Evolutionary conservation across 2,113 vertebrate genomes (phyloP).

Genomic region (Pterocles orientalis): DNA sequence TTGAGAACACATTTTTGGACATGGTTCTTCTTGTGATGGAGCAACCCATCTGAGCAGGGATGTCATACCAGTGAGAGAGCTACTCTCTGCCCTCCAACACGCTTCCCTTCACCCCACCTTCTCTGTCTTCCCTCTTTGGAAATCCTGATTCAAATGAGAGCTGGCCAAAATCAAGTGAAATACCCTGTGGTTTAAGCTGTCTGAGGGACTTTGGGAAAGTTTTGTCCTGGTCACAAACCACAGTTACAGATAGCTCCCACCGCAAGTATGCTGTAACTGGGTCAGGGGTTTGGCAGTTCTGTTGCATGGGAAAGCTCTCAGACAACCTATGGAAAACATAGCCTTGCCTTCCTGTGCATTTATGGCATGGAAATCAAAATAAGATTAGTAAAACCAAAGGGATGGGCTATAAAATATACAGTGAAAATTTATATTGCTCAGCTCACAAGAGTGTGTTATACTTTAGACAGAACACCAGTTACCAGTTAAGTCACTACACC

Average conservation of each 20-base stretch:
- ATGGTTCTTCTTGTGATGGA: background rate
- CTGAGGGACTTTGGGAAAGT: background rate
- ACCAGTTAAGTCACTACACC: background rate
- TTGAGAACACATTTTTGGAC: background rate
- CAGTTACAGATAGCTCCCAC: background rate
- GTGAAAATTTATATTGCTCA: background rate
- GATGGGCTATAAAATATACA: background rate
- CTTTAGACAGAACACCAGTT: background rate
- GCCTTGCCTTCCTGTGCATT: background rate
- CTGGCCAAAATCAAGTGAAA: background rate
- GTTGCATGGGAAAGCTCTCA: background rate
- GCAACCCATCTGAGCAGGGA: background rate
- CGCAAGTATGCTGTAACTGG: background rate
- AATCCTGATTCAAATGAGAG: background rate
- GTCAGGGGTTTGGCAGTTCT: conserved; percentile 8
- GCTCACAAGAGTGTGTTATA: rapidly evolving
- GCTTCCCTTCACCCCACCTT: background rate
- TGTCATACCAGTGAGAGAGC: background rate
- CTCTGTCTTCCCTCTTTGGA: background rate
- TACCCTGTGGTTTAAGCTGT: background rate
- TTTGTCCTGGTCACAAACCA: background rate
- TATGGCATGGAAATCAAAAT: background rate
- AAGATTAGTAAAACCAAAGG: background rate
- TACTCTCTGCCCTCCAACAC: rapidly evolving
- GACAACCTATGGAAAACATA: background rate